Base-by-base conservation (phyloP, 2,113 vertebrate species). In the Dasyornis broadbenti region DNA sequence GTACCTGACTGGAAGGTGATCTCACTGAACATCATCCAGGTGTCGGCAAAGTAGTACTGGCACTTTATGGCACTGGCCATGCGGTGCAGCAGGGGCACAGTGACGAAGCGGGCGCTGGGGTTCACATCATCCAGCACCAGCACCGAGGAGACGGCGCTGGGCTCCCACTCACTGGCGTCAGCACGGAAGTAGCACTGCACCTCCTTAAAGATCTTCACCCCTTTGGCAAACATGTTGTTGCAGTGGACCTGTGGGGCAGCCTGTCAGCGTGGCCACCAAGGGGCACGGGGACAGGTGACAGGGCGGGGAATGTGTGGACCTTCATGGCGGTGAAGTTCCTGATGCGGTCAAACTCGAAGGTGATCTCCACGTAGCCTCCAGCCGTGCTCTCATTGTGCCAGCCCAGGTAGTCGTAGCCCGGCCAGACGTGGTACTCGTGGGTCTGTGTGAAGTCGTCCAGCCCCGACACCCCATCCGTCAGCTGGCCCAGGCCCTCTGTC, bases 11-110 rank as follows among this genome's bases (percentile, higher is more conserved):
- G 99, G 97, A 99, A 99, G 90, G 99, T 99, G 95, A 99, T 98
- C 97, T 99, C 99, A 15, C 99, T 99, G 98, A 99, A 99, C 98
- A 99, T 98, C 99, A 99, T 98, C 99, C 99, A 99, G 40, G 97
- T 89, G 23, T 99, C 99, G 1, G 98, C 97, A 3, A 99, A 99
- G 95, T 98, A 98, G 94, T 99, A 99, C 45, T 98, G 99, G 90
- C 99, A 99, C 92, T 98, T 99, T 96, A 99, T 99, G 96, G 98
- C 97, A 2, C 97, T 98, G 95, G 99, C 99, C 97, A 99, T 99
- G 85, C 97, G 99, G 94, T 99, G 98, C 28, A 98, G 98, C 16
- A 99, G 98, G 31, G 98, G 97, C 89, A 99, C 98, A 0, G 98
- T 99, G 97, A 99, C 98, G 1, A 99, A 99, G 10, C 99, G 99